Evolutionary conservation across 92 coral and sea anemone species (phyloP), one percentile per base, ranked within the genome.

Genomic region (Umimayanthus chanpuru): DNA sequence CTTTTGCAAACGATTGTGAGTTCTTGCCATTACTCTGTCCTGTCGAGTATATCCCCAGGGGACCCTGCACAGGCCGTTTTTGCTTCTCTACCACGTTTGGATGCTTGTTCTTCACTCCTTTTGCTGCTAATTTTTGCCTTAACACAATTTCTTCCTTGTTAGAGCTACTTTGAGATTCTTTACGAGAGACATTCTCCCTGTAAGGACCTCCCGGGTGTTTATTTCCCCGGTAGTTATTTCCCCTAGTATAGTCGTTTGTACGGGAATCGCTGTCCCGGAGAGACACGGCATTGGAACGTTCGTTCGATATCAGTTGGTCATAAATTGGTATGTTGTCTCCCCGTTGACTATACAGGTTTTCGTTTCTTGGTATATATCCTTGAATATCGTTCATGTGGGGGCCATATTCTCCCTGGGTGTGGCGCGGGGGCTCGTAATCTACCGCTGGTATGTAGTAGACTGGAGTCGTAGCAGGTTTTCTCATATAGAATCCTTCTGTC

Each of bases 401-500:
- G 20, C 32, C 1, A 25, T 40, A 9, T 15, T 9, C 86, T 66
- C 4, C 21, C 56, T 11, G 53, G 36, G 16, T 14, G 9, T 16
- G 66, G 61, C 12, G 58, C 4, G 28, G 23, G 44, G 87, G 87
- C 28, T 83, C 87, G 87, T 83, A 83, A 53, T 83, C 87, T 4
- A 83, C 64, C 12, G 68, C 87, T 1, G 87, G 87, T 15, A 83
- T 15, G 41, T 83, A 83, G 44, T 83, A 83, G 11, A 58, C 14
- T 83, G 86, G n/a, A 2, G 55, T 43, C 4, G 55, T n/a, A 32
- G 2, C 30, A 16, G 65, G 26, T 25, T 70, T 29, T 71, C 41
- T 70, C 87, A 83, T 83, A 70, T 44, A 83, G 47, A 70, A 83
- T 16, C 87, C 87, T 44, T 83, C 77, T 2, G 66, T 83, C 16